These are phyloP conservation scores for Phacellophora camtschatica DNA, from an alignment of 30 jellyfish, hydroid and myxozoan species.

Conservation along the genomic window DNA sequence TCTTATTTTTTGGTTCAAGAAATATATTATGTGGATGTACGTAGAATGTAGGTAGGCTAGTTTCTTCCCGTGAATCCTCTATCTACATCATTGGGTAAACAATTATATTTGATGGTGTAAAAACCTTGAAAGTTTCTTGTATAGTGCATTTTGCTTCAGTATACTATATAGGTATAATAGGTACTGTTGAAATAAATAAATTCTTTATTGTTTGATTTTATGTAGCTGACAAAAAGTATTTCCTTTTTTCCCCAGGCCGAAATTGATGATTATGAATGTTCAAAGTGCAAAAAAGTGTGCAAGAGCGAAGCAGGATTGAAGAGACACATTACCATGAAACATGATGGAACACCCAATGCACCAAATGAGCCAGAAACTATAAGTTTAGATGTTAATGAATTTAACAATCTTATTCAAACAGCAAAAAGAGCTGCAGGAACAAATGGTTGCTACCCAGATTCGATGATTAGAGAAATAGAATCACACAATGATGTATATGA, in stretches of 20 bases:
- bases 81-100: no score
- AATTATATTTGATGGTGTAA: no score
- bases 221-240: neutral
- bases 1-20: no score
- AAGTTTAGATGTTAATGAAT: neutral
- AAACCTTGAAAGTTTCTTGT: no score
- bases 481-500: neutral
- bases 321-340: conserved; percentile 1
- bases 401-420: neutral
- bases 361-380: neutral
- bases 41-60: no score
- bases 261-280: neutral
- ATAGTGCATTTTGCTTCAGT: no score
- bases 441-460: conserved; percentile 26
- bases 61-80: no score
- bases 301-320: conserved; percentile 4
- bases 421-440: conserved; percentile 19
- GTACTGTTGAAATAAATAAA: no score
- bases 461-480: conserved; percentile 10
- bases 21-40: no score
- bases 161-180: no score
- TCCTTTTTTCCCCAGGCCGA: neutral
- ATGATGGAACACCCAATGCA: neutral
- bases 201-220: neutral
- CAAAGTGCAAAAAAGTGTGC: neutral